Base-by-base conservation (phyloP, 1,140 invertebrate species). In the Lithobius niger region DNA sequence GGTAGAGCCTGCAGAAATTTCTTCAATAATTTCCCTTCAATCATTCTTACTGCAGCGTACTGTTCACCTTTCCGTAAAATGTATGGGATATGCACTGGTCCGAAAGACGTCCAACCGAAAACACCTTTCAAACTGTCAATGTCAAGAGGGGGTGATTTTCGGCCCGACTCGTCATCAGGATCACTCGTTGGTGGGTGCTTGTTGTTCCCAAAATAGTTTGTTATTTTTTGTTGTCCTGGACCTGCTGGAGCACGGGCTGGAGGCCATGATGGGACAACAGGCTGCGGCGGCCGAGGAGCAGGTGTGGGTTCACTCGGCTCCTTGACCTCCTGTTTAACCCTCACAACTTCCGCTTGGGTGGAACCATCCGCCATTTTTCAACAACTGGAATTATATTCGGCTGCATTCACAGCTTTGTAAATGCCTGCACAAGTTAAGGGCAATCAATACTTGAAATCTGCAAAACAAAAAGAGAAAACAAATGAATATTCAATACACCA, bases 41-140 rank as follows among this genome's bases (percentile, higher is more conserved):
- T 55, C 2, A 55, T 55, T 3, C 54, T 19, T 18, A 55, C 54
- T 10, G 54, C 44, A 4, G 54, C 52, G 27, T 43, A 53, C 31
- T 31, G 6, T 63, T 91, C 87, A 45, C 79, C 79, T 15, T 78
- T 78, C 13, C 91, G 78, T 61, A 84, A 81, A 53, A 97, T 86
- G 63, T 85, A 92, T 1, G 92, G 92, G 64, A 96, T 84, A 68
- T 85, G 82, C 56, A 80, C 79, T 62, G 85, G 85, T 43, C 86
- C 88, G 47, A 93, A 79, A 53, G 80, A 83, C 24, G 81, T 80
- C 91, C 91, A 95, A 26, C 88, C 88, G 70, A 94, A 95, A 62
- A 83, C 78, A 22, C 89, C 88, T 65, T 83, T 81, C 65, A 80
- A 77, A 60, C 84, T 88, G 47, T 86, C 82, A 58, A 86, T 83